Base-by-base conservation (phyloP, 2,797 vertebrate species). In the Melanotaenia parkinsoni region DNA sequence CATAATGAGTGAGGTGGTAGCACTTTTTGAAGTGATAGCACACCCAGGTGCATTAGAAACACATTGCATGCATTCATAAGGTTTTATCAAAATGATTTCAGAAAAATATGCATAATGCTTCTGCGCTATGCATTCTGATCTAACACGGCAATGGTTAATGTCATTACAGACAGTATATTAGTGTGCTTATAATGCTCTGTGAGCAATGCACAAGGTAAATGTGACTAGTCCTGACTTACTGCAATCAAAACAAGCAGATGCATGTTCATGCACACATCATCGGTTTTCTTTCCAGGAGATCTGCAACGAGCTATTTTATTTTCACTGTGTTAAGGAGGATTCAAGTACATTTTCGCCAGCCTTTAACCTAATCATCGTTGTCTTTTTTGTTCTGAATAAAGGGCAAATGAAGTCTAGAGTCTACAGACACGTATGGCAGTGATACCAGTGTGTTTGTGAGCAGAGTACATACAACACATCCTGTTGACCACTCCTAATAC, bases 361-460 rank as follows among this genome's bases (percentile, higher is more conserved):
- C 62, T 79, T 74, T 30, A 70, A 79, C 51, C 70, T 72, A 69
- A 82, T 63, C 22, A 58, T 24, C 12, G 2, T 13, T 2, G 3
- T 8, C 1, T 13, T 18, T 65, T 64, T 58, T 61, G 20, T 63
- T 75, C 45, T 62, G 24, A 74, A 32, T 59, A 32, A 47, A 40
- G 50, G 68, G 38, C 40, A 80, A 30, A 74, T 67, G 35, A 72
- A n/a, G 60, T 84, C 67, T 74, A 83, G 51, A 67, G 79, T 77
- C 80, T 51, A 85, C 66, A 77, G 63, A 87, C 58, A 76, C 58
- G 33, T 64, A 79, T 75, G 88, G 86, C 88, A 91, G 88, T 89
- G 74, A 75, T 78, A 82, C 71, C 65, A 74, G 60, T 76, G 58
- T 64, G 74, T 83, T 57, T 75, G 72, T 72, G 58, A 84, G 57